A percentile compares a stretch with the other conserved stretches of the same genome.
Conservation (phyloP, 1,140 invertebrate species). For the Drusus annulatus region DNA sequence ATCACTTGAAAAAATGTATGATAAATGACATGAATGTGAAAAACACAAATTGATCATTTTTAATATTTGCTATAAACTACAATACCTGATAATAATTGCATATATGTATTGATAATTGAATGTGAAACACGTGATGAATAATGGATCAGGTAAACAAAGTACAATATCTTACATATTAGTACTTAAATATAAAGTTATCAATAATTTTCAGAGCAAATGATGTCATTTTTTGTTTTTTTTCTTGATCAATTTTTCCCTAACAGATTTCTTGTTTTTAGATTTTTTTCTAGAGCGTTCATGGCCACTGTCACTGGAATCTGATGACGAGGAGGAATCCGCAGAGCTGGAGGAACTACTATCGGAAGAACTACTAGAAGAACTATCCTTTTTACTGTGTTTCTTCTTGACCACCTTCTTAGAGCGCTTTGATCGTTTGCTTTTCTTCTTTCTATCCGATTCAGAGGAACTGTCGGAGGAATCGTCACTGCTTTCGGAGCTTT, state of each 20-base stretch:
- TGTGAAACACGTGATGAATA: no score
- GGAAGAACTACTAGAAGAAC: slow-evolving; percentile 45
- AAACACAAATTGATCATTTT: no score
- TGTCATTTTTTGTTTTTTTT: slow-evolving; percentile 46
- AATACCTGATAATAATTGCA: no score
- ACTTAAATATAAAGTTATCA: no score
- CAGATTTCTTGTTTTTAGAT: slow-evolving; percentile 58
- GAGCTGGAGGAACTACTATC: slow-evolving; percentile 48
- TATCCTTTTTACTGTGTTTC: slow-evolving; percentile 45
- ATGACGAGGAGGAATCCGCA: slow-evolving; percentile 43
- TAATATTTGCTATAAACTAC: no score
- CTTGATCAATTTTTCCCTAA: slow-evolving; percentile 55
- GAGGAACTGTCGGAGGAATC: slow-evolving; percentile 52
- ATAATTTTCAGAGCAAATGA: background rate
- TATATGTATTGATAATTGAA: no score
- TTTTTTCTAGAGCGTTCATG: slow-evolving; percentile 56
- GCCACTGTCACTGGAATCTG: slow-evolving; percentile 57
- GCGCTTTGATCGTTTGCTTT: slow-evolving; percentile 36
- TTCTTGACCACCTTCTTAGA: slow-evolving; percentile 34
- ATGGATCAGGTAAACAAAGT: no score
- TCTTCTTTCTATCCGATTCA: slow-evolving; percentile 47
- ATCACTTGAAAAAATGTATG: no score
- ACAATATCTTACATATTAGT: no score
- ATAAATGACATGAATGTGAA: no score
- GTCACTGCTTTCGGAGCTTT: slow-evolving; percentile 49